These are phyloP conservation scores for Taenioides sp. DNA, from an alignment of 2,797 vertebrate species.

Conservation along the genomic window DNA sequence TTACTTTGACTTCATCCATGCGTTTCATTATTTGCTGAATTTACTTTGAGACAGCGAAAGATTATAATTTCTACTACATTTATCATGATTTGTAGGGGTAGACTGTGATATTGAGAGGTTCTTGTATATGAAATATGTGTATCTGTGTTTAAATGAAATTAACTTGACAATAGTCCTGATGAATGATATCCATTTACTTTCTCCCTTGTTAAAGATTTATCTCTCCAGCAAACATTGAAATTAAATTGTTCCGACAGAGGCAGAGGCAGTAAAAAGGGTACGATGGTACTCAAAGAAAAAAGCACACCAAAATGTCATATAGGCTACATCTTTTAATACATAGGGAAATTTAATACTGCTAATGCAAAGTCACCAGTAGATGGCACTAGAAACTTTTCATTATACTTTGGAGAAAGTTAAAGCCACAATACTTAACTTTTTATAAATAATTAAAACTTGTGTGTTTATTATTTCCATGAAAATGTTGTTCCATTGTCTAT, in stretches of 20 bases:
- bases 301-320: not conserved
- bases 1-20: slow-evolving; percentile 14
- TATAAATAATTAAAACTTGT: too few species aligned
- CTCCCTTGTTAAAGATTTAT: slow-evolving; percentile 14
- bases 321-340: too few species aligned
- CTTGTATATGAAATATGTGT: not conserved
- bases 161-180: slow-evolving; percentile 18
- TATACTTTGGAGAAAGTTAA: not conserved
- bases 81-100: not conserved
- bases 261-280: not conserved
- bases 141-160: slow-evolving; percentile 8
- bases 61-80: slow-evolving; percentile 8
- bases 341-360: too few species aligned
- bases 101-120: slow-evolving; percentile 16
- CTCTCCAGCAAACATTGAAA: slow-evolving; percentile 15
- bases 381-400: not conserved
- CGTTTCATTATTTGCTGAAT: slow-evolving; percentile 11
- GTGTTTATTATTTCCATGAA: too few species aligned
- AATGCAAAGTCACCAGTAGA: not conserved
- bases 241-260: slow-evolving; percentile 17
- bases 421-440: too few species aligned
- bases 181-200: not conserved
- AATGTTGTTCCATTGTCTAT: too few species aligned
- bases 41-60: not conserved
- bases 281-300: not conserved